Percentiles rank a stretch among this genome's conserved stretches.
Conservation (phyloP, 2,797 vertebrate genomes). For the Lagodon rhomboides region DNA sequence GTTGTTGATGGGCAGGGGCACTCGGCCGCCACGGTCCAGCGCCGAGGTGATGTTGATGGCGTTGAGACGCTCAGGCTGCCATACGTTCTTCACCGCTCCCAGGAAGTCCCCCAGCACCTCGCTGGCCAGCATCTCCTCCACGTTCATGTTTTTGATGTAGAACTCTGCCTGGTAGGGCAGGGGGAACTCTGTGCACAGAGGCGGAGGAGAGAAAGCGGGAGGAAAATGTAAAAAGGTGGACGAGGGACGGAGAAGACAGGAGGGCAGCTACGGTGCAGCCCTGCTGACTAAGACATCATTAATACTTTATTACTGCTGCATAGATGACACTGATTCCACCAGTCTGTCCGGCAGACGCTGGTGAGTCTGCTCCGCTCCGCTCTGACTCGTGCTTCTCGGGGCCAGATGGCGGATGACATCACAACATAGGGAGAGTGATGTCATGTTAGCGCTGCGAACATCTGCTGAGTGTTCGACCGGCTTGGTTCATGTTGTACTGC, state of each 20-base stretch:
- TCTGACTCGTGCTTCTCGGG: conserved; percentile 27
- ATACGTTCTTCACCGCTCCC: conserved; percentile 97
- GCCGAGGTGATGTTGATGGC: conserved; percentile 99
- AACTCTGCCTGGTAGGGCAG: conserved; percentile 97
- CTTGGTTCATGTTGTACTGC: conserved; percentile 29
- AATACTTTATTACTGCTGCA: conserved; percentile 18
- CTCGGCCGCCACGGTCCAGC: conserved; percentile 94
- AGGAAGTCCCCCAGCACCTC: conserved; percentile 98
- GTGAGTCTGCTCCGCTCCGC: conserved; percentile 31
- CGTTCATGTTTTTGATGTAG: conserved; percentile 99
- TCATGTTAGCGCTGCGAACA: conserved; percentile 60
- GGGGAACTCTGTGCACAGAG: conserved; percentile 89
- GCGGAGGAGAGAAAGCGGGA: not conserved
- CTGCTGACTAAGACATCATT: conserved; percentile 29
- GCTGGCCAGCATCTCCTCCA: conserved; percentile 98
- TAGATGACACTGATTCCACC: conserved; percentile 29
- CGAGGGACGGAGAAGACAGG: not conserved
- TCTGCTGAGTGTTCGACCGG: conserved; percentile 56
- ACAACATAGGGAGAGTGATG: conserved; percentile 59
- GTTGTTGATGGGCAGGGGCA: conserved; percentile 97
- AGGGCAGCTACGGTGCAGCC: not conserved
- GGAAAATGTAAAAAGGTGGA: not conserved
- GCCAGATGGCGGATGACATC: conserved; percentile 77
- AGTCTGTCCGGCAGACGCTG: conserved; percentile 15
- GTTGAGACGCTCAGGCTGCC: conserved; percentile 97